Conservation (phyloP, 2,797 vertebrate genomes). For the Lophura swinhoii region DNA sequence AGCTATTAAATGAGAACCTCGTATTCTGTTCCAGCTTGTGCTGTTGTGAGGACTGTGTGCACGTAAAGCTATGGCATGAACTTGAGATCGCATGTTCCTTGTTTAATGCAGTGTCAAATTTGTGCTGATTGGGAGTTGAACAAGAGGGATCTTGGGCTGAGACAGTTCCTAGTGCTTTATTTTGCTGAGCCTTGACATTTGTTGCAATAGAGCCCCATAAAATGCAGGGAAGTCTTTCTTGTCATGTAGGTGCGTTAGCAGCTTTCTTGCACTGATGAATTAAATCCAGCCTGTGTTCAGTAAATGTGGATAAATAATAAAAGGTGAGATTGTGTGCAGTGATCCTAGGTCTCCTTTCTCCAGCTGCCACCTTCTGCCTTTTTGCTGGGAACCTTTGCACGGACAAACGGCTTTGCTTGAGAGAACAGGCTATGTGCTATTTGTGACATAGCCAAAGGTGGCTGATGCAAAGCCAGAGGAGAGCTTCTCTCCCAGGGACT, state of each 20-base stretch:
- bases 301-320: constrained; percentile 47
- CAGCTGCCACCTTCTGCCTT: constrained; percentile 6
- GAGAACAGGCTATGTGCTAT: not conserved
- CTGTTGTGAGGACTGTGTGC: not conserved
- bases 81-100: not conserved
- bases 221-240: not conserved
- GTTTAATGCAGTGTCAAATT: not conserved
- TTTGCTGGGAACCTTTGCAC: not conserved
- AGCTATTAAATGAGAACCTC: not conserved
- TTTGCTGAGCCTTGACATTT: not conserved
- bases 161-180: not conserved
- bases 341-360: constrained; percentile 43
- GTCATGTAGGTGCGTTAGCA: not conserved
- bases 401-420: constrained; percentile 35
- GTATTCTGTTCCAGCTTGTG: not conserved
- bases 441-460: constrained; percentile 53
- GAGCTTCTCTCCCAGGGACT: constrained; percentile 28
- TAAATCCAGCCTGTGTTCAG: constrained; percentile 9
- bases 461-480: constrained; percentile 36
- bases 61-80: not conserved
- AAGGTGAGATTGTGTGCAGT: constrained; percentile 63
- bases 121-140: not conserved
- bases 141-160: not conserved
- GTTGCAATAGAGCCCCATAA: not conserved
- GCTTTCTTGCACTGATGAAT: constrained; percentile 35